phyloP scores from a whole-genome alignment of 2,797 vertebrate genomes.

The Enteromius treurensis region DNA sequence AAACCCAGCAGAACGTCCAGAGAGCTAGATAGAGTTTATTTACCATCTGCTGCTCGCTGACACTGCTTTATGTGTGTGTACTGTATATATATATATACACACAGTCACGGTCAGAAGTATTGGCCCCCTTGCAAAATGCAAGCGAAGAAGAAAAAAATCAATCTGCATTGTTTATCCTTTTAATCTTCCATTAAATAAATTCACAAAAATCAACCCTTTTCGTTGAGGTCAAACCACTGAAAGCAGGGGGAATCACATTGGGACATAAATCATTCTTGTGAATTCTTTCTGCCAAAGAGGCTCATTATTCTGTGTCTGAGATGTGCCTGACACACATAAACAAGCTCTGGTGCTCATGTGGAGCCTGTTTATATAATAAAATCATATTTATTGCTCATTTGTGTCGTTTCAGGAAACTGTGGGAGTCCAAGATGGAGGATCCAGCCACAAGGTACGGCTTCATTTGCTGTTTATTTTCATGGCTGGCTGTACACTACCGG shows the following conservation, averaged over 20 bases:
- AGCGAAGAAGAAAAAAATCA: background rate
- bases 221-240: background rate
- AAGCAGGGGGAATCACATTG: background rate
- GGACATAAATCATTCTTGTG: background rate
- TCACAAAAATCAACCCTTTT: background rate
- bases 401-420: constrained; percentile 84
- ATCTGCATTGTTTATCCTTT: background rate
- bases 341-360: constrained; percentile 21
- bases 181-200: background rate
- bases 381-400: constrained; percentile 30
- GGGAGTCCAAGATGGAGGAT: constrained; percentile 90
- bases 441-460: constrained; percentile 84
- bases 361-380: constrained; percentile 44
- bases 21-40: constrained; percentile 59
- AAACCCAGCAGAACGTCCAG: constrained; percentile 53
- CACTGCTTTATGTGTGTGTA: background rate
- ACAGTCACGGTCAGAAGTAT: background rate
- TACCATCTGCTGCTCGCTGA: constrained; percentile 15
- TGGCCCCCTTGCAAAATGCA: background rate
- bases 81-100: background rate
- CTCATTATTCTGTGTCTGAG: background rate
- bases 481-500: background rate
- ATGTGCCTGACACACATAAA: constrained; percentile 40
- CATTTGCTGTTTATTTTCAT: background rate
- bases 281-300: too few species aligned